Conservation (phyloP, 2,888 invertebrate genomes). For the Alsophila aescularia region DNA sequence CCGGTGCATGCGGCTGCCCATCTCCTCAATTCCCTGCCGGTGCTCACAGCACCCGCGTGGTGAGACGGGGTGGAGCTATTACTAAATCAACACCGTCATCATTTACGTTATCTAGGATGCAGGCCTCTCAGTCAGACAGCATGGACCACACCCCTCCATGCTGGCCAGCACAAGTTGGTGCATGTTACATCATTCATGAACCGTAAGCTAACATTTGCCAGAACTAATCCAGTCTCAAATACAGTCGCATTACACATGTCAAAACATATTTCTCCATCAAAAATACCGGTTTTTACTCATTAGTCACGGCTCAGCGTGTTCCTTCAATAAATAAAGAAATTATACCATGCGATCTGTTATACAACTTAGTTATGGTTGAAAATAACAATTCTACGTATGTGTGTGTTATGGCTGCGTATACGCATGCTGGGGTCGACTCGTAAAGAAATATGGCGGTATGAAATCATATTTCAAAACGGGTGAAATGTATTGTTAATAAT, state of each 20-base stretch:
- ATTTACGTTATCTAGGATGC: no score
- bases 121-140: no score
- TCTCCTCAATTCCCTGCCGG: no score
- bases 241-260: conserved; percentile 58
- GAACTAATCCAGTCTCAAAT: conserved; percentile 43
- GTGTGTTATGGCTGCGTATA: conserved; percentile 48
- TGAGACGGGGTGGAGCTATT: no score
- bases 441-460: conserved; percentile 75
- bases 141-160: no score
- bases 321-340: conserved; percentile 49
- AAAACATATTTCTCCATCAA: conserved; percentile 56
- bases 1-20: no score
- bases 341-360: conserved; percentile 48
- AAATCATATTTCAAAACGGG: conserved; percentile 83
- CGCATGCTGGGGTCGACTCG: conserved; percentile 47
- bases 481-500: conserved; percentile 82
- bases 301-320: conserved; percentile 50
- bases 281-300: conserved; percentile 46
- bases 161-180: no score
- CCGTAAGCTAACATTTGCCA: neutral
- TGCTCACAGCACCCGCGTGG: no score
- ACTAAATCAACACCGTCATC: no score
- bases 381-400: conserved; percentile 33
- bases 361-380: conserved; percentile 61
- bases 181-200: neutral